These are phyloP conservation scores for Ailurus styani DNA, from an alignment of 2,113 vertebrate species.

Conservation along the genomic window DNA sequence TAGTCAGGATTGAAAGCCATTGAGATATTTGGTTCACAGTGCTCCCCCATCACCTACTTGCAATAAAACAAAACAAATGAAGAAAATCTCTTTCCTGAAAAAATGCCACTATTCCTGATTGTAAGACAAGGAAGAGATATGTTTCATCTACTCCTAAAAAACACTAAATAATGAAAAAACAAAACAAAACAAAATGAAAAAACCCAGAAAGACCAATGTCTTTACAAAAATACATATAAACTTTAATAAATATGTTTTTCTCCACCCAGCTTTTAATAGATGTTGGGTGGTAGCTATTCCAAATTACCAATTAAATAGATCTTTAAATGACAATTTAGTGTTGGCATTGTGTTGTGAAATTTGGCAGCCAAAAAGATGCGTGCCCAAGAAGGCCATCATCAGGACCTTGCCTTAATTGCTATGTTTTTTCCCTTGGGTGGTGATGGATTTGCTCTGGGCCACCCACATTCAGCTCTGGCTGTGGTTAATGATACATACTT, in stretches of 20 bases:
- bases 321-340: slow-evolving; percentile 52
- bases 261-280: slow-evolving; percentile 35
- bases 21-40: not conserved
- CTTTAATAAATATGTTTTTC: not conserved
- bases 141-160: not conserved
- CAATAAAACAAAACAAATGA: slow-evolving; percentile 9
- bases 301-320: slow-evolving; percentile 60
- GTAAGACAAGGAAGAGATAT: not conserved
- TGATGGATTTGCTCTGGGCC: slow-evolving; percentile 61
- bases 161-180: not conserved
- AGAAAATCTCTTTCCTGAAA: not conserved
- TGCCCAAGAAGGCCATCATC: slow-evolving; percentile 46
- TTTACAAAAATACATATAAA: slow-evolving; percentile 19
- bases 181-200: not conserved
- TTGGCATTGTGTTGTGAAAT: slow-evolving; percentile 63
- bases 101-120: not conserved
- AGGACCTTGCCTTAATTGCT: slow-evolving; percentile 60
- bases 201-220: not conserved
- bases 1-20: not conserved
- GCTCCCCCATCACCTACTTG: not conserved
- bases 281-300: slow-evolving; percentile 24
- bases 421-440: slow-evolving; percentile 50
- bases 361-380: slow-evolving; percentile 26
- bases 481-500: slow-evolving; percentile 50
- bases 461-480: slow-evolving; percentile 47